Percentiles rank a stretch among this genome's conserved stretches.
These are phyloP conservation scores for Pelobates cultripes DNA, from an alignment of 2,797 vertebrate genomes.

Conservation along the genomic window DNA sequence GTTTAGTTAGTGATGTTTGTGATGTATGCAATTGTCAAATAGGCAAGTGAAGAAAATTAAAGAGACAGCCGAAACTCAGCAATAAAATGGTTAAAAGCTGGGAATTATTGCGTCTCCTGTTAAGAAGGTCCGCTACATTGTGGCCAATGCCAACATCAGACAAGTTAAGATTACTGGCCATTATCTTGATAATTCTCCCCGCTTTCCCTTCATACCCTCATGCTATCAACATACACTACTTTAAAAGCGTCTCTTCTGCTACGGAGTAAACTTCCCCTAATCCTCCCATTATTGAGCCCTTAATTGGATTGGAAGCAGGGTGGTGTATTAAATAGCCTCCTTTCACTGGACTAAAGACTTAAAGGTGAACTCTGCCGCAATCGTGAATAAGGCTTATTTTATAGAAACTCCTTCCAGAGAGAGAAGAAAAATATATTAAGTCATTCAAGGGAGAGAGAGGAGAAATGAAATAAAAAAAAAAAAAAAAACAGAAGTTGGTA, in stretches of 20 bases:
- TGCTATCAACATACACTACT: slow-evolving; percentile 83
- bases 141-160: slow-evolving; percentile 86
- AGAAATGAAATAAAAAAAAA: neutral
- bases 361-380: slow-evolving; percentile 67
- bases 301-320: slow-evolving; percentile 93
- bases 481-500: slow-evolving; percentile 13
- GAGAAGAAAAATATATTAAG: slow-evolving; percentile 46
- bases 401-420: slow-evolving; percentile 33
- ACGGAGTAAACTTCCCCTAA: slow-evolving; percentile 97
- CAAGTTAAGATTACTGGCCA: slow-evolving; percentile 89
- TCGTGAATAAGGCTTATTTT: slow-evolving; percentile 47
- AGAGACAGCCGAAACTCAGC: slow-evolving; percentile 82
- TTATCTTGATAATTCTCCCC: slow-evolving; percentile 92
- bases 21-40: slow-evolving; percentile 78
- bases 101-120: slow-evolving; percentile 72
- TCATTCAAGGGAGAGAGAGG: slow-evolving; percentile 25
- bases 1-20: slow-evolving; percentile 74
- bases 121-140: slow-evolving; percentile 77
- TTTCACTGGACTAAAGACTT: slow-evolving; percentile 83
- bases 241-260: slow-evolving; percentile 81
- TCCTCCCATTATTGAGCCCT: slow-evolving; percentile 94
- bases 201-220: slow-evolving; percentile 87
- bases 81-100: slow-evolving; percentile 81
- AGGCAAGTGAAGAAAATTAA: slow-evolving; percentile 86
- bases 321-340: slow-evolving; percentile 90